Evolutionary conservation across 2,113 vertebrate genomes (phyloP).

Genomic region (Eudorcas thomsonii): DNA sequence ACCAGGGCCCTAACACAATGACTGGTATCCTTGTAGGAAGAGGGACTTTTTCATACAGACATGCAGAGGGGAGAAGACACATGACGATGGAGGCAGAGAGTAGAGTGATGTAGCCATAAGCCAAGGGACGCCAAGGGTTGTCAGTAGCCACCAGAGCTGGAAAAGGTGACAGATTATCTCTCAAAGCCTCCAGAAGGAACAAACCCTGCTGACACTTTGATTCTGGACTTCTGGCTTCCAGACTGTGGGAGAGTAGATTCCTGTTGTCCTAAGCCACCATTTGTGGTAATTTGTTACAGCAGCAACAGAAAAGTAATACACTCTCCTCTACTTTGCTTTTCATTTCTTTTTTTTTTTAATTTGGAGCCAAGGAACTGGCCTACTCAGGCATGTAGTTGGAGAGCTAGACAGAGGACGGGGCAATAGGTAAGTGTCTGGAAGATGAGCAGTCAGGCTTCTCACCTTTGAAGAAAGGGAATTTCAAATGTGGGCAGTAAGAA

Average conservation of each 20-base stretch:
- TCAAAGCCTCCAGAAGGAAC: neutral
- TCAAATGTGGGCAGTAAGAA: neutral
- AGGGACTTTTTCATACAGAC: neutral
- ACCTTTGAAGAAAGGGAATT: neutral
- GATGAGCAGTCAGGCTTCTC: neutral
- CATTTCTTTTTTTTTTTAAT: neutral
- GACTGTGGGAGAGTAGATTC: neutral
- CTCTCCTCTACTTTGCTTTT: neutral
- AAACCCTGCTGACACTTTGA: rapidly evolving
- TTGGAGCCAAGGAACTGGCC: neutral
- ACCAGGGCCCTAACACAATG: neutral
- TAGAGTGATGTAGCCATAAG: rapidly evolving
- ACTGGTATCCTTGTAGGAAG: neutral
- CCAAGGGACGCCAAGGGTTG: neutral
- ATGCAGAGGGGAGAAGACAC: neutral
- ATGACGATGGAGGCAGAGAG: neutral
- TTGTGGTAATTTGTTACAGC: neutral
- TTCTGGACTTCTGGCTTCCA: neutral
- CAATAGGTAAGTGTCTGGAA: neutral
- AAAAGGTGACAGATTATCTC: neutral
- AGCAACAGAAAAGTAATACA: neutral
- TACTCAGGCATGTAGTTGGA: neutral
- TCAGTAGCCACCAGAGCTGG: neutral
- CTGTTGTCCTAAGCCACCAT: neutral
- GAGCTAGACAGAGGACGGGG: neutral